These are phyloP conservation scores for Eira barbara DNA, from an alignment of 2,113 vertebrate genomes.

Conservation along the genomic window DNA sequence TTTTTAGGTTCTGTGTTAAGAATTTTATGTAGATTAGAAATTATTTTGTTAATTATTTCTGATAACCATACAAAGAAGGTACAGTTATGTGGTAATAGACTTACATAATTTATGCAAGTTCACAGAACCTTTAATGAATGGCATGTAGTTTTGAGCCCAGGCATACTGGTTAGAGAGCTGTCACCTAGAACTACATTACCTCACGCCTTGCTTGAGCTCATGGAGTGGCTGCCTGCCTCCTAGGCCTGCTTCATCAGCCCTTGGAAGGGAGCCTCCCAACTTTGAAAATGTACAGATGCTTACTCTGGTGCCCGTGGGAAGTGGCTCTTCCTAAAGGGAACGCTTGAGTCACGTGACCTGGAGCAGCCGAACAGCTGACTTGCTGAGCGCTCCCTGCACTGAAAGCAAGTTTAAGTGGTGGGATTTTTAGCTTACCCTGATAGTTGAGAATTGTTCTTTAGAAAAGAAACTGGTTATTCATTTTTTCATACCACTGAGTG, in stretches of 20 bases:
- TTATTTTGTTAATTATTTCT: slow-evolving; percentile 30
- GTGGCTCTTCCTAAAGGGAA: background rate
- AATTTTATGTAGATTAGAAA: background rate
- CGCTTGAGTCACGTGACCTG: background rate
- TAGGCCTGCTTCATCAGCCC: background rate
- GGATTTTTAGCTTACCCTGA: background rate
- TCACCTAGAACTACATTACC: background rate
- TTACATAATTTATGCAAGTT: background rate
- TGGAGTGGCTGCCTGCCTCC: background rate
- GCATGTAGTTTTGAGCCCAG: background rate
- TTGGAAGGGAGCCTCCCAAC: background rate
- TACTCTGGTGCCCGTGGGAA: background rate
- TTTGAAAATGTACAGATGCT: background rate
- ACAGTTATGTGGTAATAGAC: background rate
- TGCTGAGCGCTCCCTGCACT: background rate
- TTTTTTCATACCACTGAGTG: background rate
- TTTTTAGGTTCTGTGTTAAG: background rate
- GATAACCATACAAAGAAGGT: background rate
- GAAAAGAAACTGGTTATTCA: background rate
- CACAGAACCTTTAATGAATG: background rate
- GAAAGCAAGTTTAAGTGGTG: background rate
- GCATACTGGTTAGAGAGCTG: background rate
- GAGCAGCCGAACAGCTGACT: background rate
- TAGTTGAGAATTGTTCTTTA: background rate
- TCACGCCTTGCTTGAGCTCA: background rate